Conservation (phyloP, 2,113 vertebrate species). For the Scytalopus superciliaris region DNA sequence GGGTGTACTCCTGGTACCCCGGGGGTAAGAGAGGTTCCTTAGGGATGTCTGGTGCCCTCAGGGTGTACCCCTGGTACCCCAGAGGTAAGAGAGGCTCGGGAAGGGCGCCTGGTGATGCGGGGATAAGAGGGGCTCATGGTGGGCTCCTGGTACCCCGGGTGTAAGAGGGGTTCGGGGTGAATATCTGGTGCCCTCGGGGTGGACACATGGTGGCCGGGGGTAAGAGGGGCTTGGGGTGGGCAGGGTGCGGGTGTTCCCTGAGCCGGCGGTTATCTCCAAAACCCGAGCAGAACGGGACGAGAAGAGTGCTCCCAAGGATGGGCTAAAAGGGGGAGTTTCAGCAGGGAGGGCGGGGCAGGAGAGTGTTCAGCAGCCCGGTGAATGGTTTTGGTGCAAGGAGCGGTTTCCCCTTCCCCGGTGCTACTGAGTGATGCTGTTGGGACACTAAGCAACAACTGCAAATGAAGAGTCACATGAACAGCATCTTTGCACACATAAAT, state of each 20-base stretch:
- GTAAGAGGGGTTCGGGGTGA: neutral
- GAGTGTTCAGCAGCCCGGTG: neutral
- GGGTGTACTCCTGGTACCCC: too few species aligned
- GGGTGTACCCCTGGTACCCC: too few species aligned
- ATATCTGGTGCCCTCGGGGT: too few species aligned
- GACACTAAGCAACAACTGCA: neutral
- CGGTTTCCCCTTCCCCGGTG: neutral
- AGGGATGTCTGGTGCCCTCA: too few species aligned
- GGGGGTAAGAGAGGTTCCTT: too few species aligned
- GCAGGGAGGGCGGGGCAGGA: accelerated
- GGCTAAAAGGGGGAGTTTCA: neutral
- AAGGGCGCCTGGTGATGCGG: too few species aligned
- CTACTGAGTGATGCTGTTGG: neutral
- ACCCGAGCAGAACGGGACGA: neutral
- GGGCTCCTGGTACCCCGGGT: too few species aligned
- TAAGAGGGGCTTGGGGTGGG: neutral
- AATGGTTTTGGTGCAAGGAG: neutral
- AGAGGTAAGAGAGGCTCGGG: neutral
- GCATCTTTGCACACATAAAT: accelerated
- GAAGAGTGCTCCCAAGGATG: neutral
- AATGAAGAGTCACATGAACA: accelerated
- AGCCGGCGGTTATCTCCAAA: too few species aligned
- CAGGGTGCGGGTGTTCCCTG: neutral
- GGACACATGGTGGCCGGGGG: too few species aligned
- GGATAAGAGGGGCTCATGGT: neutral